These are phyloP conservation scores for Papilio machaon DNA, from an alignment of 1,140 invertebrate species.

Conservation along the genomic window DNA sequence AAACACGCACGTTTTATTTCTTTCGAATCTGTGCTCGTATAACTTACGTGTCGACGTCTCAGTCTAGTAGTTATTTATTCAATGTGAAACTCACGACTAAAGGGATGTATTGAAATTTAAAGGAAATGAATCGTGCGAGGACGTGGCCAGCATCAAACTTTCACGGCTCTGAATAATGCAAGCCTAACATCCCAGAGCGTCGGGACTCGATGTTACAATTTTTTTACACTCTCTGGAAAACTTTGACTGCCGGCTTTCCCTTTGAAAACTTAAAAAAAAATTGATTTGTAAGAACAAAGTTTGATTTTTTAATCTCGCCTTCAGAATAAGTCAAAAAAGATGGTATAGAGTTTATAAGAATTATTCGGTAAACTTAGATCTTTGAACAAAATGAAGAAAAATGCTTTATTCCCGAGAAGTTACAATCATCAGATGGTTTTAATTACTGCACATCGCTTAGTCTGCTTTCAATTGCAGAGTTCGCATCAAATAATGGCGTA, in stretches of 20 bases:
- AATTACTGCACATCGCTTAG: no score
- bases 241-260: neutral
- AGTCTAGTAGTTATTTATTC: neutral
- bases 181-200: neutral
- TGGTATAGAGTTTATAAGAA: no score
- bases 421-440: no score
- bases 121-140: conserved; percentile 12
- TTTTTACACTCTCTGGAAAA: neutral
- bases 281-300: no score
- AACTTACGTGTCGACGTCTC: neutral
- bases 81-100: neutral
- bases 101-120: conserved; percentile 16
- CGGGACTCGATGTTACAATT: neutral
- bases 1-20: neutral
- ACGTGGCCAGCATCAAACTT: conserved; percentile 7
- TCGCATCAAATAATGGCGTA: no score
- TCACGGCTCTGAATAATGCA: neutral
- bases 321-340: no score
- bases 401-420: neutral
- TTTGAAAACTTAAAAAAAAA: neutral
- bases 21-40: neutral
- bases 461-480: no score
- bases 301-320: no score
- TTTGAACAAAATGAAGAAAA: neutral
- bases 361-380: no score